These are phyloP conservation scores for Cyclopterus lumpus DNA, from an alignment of 2,797 vertebrate species.

Conservation along the genomic window DNA sequence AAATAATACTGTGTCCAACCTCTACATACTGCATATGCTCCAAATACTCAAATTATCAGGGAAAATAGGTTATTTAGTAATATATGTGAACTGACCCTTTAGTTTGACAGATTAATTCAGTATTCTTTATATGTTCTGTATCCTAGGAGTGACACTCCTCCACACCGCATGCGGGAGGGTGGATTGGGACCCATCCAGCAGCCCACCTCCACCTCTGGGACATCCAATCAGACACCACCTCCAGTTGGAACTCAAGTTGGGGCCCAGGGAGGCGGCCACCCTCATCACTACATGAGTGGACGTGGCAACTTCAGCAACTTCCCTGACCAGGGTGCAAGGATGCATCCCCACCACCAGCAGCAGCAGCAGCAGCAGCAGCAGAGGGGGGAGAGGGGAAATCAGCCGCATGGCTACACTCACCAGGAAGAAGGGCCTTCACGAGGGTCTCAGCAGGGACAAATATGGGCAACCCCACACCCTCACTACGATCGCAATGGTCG, in stretches of 20 bases:
- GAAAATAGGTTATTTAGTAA: neutral
- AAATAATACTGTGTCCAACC: neutral
- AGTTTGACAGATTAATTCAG: neutral
- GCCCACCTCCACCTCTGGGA: conserved; percentile 74
- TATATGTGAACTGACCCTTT: neutral
- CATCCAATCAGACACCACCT: conserved; percentile 84
- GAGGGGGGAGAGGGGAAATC: conserved; percentile 71
- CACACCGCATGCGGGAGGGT: conserved; percentile 85
- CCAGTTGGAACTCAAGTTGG: conserved; percentile 78
- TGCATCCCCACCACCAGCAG: conserved; percentile 78
- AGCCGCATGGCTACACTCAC: conserved; percentile 82
- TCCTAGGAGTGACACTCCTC: conserved; percentile 90
- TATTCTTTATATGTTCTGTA: conserved; percentile 9
- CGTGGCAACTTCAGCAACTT: conserved; percentile 84
- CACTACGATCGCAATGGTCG: conserved; percentile 86
- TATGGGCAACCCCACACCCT: conserved; percentile 81
- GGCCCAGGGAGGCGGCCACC: conserved; percentile 71
- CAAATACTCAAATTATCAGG: neutral
- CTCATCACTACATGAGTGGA: conserved; percentile 85
- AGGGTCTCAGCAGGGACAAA: conserved; percentile 81
- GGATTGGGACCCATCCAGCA: conserved; percentile 84
- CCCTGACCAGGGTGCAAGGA: conserved; percentile 79
- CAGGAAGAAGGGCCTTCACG: conserved; percentile 83
- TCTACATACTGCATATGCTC: neutral
- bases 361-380: conserved; percentile 70